Conservation (phyloP, 2,797 vertebrate genomes). For the Serranus cabrilla region DNA sequence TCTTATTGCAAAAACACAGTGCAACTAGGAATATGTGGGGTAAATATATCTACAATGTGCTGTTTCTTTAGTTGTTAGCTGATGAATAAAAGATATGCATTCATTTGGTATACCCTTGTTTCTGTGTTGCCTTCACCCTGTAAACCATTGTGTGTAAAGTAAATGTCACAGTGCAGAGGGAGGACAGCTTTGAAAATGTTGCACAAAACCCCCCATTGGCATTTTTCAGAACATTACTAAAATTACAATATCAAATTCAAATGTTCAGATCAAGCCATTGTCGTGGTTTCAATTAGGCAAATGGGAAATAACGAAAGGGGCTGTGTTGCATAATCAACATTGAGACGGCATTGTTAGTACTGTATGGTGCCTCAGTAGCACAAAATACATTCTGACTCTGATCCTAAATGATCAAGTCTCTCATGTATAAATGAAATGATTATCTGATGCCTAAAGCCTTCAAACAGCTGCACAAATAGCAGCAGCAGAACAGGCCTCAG, state of each 20-base stretch:
- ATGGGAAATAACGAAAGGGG: constrained; percentile 43
- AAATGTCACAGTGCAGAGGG: constrained; percentile 52
- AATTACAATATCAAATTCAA: constrained; percentile 49
- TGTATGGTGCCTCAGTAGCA: constrained; percentile 32
- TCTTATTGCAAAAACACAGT: constrained; percentile 68
- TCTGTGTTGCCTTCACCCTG: constrained; percentile 65
- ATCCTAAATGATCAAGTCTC: constrained; percentile 58
- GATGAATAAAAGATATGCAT: constrained; percentile 85
- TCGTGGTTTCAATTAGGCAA: constrained; percentile 46
- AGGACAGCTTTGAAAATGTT: constrained; percentile 53
- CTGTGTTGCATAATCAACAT: constrained; percentile 51
- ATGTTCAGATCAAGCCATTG: constrained; percentile 49
- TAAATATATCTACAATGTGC: constrained; percentile 79
- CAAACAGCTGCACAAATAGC: constrained; percentile 47
- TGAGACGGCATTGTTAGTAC: constrained; percentile 20
- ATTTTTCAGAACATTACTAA: constrained; percentile 41
- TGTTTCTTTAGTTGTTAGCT: constrained; percentile 80
- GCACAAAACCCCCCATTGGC: constrained; percentile 38
- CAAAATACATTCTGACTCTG: constrained; percentile 45
- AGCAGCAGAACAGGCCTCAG: constrained; percentile 30
- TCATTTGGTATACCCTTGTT: constrained; percentile 71
- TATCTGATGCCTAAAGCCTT: constrained; percentile 47
- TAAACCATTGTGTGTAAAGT: constrained; percentile 38
- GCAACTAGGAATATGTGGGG: constrained; percentile 74
- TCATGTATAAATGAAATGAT: constrained; percentile 56